Conservation (phyloP, 2,113 vertebrate genomes). For the Terrapene triunguis region DNA sequence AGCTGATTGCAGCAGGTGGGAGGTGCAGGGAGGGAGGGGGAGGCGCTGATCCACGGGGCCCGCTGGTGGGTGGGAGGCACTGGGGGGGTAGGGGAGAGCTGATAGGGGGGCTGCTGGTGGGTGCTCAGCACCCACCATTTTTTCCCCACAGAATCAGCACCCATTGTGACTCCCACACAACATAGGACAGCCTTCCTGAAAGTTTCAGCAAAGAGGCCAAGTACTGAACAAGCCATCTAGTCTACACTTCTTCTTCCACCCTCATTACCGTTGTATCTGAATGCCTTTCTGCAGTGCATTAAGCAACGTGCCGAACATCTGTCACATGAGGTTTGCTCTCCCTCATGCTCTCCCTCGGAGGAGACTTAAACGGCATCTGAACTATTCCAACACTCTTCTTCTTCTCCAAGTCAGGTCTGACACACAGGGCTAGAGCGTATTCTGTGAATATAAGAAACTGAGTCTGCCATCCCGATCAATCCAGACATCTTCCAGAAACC, state of each 20-base stretch:
- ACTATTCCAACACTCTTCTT: not conserved
- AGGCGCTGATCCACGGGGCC: too few relatives aligned
- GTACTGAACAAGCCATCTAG: not conserved
- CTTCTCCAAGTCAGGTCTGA: not conserved
- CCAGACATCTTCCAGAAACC: not conserved
- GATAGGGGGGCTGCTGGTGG: too few relatives aligned
- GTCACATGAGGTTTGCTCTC: not conserved
- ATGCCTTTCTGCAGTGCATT: not conserved
- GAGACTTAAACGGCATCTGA: not conserved
- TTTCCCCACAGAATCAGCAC: too few relatives aligned
- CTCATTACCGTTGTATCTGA: not conserved
- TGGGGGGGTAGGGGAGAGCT: too few relatives aligned
- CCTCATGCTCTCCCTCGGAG: not conserved
- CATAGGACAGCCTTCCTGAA: not conserved
- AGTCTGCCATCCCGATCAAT: not conserved
- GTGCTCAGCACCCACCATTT: too few relatives aligned
- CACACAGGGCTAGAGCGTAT: not conserved
- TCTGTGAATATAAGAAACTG: not conserved
- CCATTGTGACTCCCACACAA: not conserved
- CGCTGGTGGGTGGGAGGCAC: too few relatives aligned
- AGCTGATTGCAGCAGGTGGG: too few relatives aligned
- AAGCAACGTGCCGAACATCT: not conserved
- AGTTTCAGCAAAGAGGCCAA: not conserved
- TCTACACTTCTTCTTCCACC: not conserved
- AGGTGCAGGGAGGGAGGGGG: too few relatives aligned